A percentile compares a stretch with the other conserved stretches of the same genome.
These are phyloP conservation scores for Lithosia quadra DNA, from an alignment of 2,888 invertebrate species.

Conservation along the genomic window DNA sequence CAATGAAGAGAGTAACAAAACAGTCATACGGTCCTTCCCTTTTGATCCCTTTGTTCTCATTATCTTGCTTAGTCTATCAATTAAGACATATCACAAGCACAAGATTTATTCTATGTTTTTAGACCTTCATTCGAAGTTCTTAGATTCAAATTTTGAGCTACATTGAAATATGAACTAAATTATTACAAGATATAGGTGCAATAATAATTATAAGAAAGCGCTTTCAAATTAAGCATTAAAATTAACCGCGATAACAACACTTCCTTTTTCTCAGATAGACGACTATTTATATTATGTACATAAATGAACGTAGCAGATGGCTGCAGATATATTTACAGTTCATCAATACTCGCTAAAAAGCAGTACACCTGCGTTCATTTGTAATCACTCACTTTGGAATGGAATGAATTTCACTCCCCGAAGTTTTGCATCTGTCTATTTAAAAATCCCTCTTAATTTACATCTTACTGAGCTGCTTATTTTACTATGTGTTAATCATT, in stretches of 20 bases:
- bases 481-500: too few species aligned
- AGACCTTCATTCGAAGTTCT: too few species aligned
- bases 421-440: conserved; percentile 19
- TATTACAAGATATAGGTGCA: too few species aligned
- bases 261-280: conserved; percentile 40
- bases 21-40: too few species aligned
- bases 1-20: neutral
- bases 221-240: conserved; percentile 45
- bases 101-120: too few species aligned
- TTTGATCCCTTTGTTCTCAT: too few species aligned
- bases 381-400: conserved; percentile 62
- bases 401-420: conserved; percentile 41
- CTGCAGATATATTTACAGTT: conserved; percentile 54
- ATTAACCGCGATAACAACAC: conserved; percentile 53
- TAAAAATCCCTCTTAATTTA: neutral
- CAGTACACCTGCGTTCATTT: conserved; percentile 57
- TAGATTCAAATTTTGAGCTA: too few species aligned
- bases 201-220: conserved; percentile 35
- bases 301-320: conserved; percentile 8
- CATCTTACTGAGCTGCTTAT: too few species aligned
- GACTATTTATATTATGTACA: conserved; percentile 17
- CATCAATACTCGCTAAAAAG: conserved; percentile 49
- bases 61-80: too few species aligned
- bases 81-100: too few species aligned
- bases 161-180: too few species aligned